Percentiles rank a stretch among this genome's conserved stretches.
Conservation (phyloP, 2,888 invertebrate genomes). For the Himalopsyche kuldschensis region DNA sequence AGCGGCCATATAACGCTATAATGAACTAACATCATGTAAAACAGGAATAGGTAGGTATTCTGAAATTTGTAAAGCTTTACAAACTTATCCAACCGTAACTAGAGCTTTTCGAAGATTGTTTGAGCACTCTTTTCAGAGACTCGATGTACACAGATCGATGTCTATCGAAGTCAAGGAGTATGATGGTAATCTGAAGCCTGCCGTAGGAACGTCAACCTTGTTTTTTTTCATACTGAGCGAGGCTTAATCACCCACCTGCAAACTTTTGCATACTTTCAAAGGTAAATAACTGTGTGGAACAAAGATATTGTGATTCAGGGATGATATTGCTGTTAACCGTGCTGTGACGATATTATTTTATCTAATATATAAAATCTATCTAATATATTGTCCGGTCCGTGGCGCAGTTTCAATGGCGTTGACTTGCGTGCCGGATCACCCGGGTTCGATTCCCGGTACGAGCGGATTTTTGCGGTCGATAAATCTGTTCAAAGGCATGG, state of each 20-base stretch:
- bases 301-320: not conserved
- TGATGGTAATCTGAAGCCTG: not conserved
- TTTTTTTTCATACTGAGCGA: not conserved
- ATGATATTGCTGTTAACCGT: too few species aligned
- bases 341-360: too few species aligned
- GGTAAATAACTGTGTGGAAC: not conserved
- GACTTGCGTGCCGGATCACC: too few species aligned
- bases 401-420: too few species aligned
- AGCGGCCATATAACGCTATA: too few species aligned
- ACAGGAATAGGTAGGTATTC: not conserved
- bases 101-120: not conserved
- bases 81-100: not conserved
- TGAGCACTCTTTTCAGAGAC: not conserved
- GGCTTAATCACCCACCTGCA: not conserved
- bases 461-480: too few species aligned
- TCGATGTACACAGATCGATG: not conserved
- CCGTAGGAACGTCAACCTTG: not conserved
- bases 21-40: too few species aligned
- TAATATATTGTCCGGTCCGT: too few species aligned
- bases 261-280: not conserved
- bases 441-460: too few species aligned
- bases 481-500: too few species aligned
- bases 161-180: not conserved
- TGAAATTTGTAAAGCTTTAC: not conserved
- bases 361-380: too few species aligned